A percentile compares a stretch with the other conserved stretches of the same genome.
These are phyloP conservation scores for Myoxocephalus aenaeus DNA, from an alignment of 2,797 vertebrate genomes.

Conservation along the genomic window DNA sequence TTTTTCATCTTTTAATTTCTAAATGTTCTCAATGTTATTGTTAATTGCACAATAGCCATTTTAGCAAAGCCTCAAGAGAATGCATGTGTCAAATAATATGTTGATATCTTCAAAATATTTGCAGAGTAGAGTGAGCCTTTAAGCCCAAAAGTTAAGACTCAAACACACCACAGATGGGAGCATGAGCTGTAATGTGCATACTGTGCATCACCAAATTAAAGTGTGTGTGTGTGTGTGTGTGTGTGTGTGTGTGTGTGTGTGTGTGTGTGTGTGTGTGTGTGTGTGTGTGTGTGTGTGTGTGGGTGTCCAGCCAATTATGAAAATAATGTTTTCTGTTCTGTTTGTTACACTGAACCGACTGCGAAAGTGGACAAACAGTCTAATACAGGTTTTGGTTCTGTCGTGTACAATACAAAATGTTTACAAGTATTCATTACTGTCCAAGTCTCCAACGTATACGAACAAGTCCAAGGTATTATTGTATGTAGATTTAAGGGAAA, in stretches of 20 bases:
- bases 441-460: not conserved
- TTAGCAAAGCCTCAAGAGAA: not conserved
- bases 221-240: not conserved
- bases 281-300: constrained; percentile 25
- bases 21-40: not conserved
- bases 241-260: not conserved
- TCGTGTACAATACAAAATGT: not conserved
- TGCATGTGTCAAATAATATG: not conserved
- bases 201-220: not conserved
- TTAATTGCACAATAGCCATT: not conserved
- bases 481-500: not conserved
- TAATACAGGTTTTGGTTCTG: constrained; percentile 37
- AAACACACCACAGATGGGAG: not conserved
- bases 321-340: constrained; percentile 59
- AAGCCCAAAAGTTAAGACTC: not conserved
- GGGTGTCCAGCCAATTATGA: constrained; percentile 65
- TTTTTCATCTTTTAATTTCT: not conserved
- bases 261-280: not conserved
- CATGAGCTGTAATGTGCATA: not conserved
- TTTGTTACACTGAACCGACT: constrained; percentile 39
- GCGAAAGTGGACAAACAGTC: constrained; percentile 25
- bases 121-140: not conserved
- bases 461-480: not conserved
- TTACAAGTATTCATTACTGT: not conserved
- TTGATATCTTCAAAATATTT: not conserved